These are phyloP conservation scores for Scomber scombrus DNA, from an alignment of 2,113 vertebrate genomes.

Conservation along the genomic window DNA sequence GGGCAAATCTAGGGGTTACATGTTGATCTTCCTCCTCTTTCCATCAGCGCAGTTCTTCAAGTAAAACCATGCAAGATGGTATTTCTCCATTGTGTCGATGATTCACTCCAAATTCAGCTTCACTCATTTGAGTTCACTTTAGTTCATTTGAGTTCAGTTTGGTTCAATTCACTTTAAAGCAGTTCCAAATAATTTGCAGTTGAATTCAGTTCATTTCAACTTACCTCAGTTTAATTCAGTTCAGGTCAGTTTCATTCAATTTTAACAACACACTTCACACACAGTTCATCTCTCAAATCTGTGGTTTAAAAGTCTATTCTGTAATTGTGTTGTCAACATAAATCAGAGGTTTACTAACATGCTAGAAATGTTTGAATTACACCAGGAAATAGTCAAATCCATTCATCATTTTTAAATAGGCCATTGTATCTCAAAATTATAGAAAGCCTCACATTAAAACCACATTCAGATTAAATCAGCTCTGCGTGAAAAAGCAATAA, in stretches of 20 bases:
- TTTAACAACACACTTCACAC: neutral
- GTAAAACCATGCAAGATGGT: neutral
- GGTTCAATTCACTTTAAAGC: too few species aligned
- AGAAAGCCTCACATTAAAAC: too few species aligned
- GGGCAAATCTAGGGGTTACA: neutral
- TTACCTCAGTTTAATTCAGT: neutral
- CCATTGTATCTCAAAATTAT: too few species aligned
- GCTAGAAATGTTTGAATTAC: too few species aligned
- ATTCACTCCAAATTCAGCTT: neutral
- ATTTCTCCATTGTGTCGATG: neutral
- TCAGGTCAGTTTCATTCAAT: neutral
- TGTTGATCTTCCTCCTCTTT: slow-evolving; percentile 2
- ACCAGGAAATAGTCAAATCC: too few species aligned
- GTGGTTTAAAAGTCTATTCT: neutral
- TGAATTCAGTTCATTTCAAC: neutral
- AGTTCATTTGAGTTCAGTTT: neutral
- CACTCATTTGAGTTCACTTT: neutral
- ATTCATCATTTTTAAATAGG: too few species aligned
- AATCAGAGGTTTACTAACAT: neutral
- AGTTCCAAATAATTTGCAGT: neutral
- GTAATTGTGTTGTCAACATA: neutral
- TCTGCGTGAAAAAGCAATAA: too few species aligned
- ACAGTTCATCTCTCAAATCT: neutral
- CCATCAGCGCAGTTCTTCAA: neutral
- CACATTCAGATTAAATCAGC: too few species aligned